Conservation (phyloP, 2,888 invertebrate genomes). For the Buathra laborator region DNA sequence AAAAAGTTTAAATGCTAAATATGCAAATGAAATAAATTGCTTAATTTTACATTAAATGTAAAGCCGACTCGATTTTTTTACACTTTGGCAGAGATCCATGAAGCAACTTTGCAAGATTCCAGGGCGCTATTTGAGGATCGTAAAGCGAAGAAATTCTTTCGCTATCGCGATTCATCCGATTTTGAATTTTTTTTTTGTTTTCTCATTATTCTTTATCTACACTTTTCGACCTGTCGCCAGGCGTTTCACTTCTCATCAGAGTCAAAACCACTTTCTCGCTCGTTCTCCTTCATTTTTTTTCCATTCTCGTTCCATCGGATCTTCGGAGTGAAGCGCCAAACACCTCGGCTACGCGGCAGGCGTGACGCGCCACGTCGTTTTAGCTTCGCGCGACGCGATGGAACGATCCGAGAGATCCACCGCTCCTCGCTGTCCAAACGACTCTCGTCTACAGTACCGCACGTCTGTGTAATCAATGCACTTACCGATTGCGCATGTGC, state of each 20-base stretch:
- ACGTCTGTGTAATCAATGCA: conserved; percentile 31
- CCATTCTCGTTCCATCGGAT: conserved; percentile 28
- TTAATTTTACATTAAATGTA: too few relatives aligned
- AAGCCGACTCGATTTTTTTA: too few relatives aligned
- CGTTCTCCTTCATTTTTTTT: background rate
- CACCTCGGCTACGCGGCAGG: conserved; percentile 53
- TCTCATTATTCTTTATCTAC: background rate
- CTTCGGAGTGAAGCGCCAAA: conserved; percentile 59
- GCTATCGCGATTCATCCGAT: conserved; percentile 22
- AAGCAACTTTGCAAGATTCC: too few relatives aligned
- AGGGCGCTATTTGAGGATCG: background rate
- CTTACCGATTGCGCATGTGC: conserved; percentile 30
- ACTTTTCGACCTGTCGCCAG: conserved; percentile 29
- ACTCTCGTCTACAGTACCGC: background rate
- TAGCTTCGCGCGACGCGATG: conserved; percentile 61
- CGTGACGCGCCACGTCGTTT: conserved; percentile 59
- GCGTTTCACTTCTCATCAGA: conserved; percentile 60
- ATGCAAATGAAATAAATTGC: too few relatives aligned
- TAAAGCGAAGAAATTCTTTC: conserved; percentile 17
- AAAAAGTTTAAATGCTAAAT: too few relatives aligned
- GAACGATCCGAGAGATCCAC: conserved; percentile 58
- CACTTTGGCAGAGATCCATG: too few relatives aligned
- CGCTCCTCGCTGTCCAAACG: conserved; percentile 8
- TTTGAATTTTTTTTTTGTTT: conserved; percentile 7
- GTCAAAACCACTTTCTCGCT: conserved; percentile 16